Evolutionary conservation across 2,888 invertebrate genomes (phyloP), one percentile per base, ranked within the genome.

Genomic region (Ornithoptera priamus): DNA sequence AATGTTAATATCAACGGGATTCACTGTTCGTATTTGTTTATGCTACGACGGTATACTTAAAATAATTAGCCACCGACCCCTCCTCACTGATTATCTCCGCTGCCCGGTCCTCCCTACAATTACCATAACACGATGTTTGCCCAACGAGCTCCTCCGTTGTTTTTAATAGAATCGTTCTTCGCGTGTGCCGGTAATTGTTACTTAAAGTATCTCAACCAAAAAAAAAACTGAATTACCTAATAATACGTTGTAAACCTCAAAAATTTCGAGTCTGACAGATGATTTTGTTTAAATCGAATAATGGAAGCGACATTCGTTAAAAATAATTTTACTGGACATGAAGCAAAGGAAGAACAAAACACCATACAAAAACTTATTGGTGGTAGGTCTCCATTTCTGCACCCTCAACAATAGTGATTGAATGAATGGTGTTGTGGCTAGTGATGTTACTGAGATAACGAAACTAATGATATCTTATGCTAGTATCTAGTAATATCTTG

Each of bases 51-150:
- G 30, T 63, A 62, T 67, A 67, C 65, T 70, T 67, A 70, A 62
- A 70, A 70, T 70, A 70, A 70, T 70, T 58, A 67, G 59, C 62
- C 20, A 22, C 50, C 62, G 63, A 53, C 62, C 70, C 70, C 42
- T 63, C 20, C 66, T 57, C 30, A 50, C 60, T 66, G 70, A 65
- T 68, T 67, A 68, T 65, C 61, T 56, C 61, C 15, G 46, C 39
- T 46, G 60, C 46, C 39, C 72, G 74, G 75, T 76, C 75, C 69
- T 67, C 76, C 71, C 79, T 75, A 69, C 77, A 85, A 89, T 88
- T 87, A 89, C 83, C 81, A 79, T 84, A 84, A 85, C 85, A 80
- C 80, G 79, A 82, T 80, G 82, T 83, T 86, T 81, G 84, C 86
- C 76, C 81, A 83, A 80, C 84, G 86, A 87, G 85, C 85, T 84